Conservation (phyloP, 2,888 invertebrate genomes). For the Parnassius mnemosyne region DNA sequence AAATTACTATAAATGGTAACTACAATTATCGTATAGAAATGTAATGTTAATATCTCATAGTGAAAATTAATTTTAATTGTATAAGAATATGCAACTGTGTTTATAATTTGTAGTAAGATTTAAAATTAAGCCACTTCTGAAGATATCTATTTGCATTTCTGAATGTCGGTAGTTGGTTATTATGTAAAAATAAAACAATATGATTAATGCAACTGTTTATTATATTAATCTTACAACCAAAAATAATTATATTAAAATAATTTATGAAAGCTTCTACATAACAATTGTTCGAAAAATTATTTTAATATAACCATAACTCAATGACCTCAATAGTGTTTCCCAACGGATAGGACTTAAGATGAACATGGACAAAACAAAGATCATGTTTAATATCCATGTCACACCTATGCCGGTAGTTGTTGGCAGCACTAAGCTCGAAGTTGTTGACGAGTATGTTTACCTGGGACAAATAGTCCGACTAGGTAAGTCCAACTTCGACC, state of each 20-base stretch:
- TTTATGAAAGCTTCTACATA: too few species aligned
- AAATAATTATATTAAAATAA: constrained; percentile 42
- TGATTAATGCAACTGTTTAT: constrained; percentile 38
- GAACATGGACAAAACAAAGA: too few species aligned
- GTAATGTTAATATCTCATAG: not conserved
- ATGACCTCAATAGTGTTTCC: too few species aligned
- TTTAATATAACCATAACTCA: constrained; percentile 34
- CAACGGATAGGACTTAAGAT: too few species aligned
- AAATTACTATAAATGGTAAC: not conserved
- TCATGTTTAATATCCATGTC: too few species aligned
- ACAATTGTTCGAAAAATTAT: too few species aligned
- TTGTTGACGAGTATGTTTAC: too few species aligned
- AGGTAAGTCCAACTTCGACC: too few species aligned
- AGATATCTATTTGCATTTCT: not conserved
- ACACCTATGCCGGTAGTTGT: too few species aligned
- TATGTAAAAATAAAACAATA: constrained; percentile 33
- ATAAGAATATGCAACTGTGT: not conserved
- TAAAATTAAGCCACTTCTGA: not conserved
- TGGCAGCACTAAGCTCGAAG: too few species aligned
- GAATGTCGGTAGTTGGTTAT: constrained; percentile 26
- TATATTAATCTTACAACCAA: constrained; percentile 17
- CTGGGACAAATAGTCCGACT: too few species aligned
- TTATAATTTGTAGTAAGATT: not conserved
- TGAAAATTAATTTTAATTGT: not conserved
- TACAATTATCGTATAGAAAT: not conserved